Evolutionary conservation across 2,797 vertebrate genomes (phyloP), one percentile per base, ranked within the genome.

Genomic region (Scleropages formosus): DNA sequence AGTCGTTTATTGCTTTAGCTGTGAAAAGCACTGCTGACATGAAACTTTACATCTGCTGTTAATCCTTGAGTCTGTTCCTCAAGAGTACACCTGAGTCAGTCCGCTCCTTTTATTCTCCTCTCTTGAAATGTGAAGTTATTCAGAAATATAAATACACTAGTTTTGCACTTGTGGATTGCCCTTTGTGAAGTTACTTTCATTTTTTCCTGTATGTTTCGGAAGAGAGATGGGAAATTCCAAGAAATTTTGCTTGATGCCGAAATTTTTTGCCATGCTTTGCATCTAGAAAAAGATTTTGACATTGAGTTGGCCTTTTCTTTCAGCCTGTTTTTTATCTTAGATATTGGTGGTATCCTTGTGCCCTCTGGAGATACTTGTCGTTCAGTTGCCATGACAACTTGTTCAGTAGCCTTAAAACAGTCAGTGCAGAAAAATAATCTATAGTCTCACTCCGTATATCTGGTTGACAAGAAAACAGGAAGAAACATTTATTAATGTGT

Each of bases 351-450:
- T 69, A 66, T 81, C 77, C 49, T 59, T 47, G 62, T 56, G 71
- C 64, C 27, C 75, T 79, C 76, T 70, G 26, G 62, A 71, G 72
- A 65, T 77, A 49, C 56, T 71, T 80, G 64, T 72, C 77, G 64
- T 51, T 27, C 74, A 68, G 75, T 83, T 39, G 31, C 73, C 77
- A 83, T 80, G 27, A 79, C 59, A 79, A 77, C 47, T 77, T 56
- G 72, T 65, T 77, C 60, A 27, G 72, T 77, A 64, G 39, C 69
- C 51, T 26, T 11, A 39, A 47, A 9, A 39, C 44, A 56, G 49
- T 11, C 56, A 62, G 49, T n/a, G 66, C 8, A 49, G 16, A 10
- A 4, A 61, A 27, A 60, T 51, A 44, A 75, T 47, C 2, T 39
- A 62, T 11, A 60, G 22, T 44, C 24, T 0, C 56, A 20, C 22